phyloP scores from a whole-genome alignment of 2,888 invertebrate genomes.

The Rhamphomyia laevipes region DNA sequence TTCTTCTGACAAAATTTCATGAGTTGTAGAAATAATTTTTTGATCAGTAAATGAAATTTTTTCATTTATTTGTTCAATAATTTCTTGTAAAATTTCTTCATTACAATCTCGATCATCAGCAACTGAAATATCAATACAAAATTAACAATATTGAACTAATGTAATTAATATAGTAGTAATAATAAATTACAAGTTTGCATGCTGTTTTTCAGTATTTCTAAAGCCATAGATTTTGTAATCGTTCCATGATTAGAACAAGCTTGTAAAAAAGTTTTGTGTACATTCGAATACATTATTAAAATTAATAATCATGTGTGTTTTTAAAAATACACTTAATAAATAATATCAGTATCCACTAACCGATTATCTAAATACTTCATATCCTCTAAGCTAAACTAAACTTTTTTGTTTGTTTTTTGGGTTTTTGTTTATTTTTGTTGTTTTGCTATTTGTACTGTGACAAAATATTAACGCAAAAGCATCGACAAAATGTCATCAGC shows the following conservation, averaged over 20 bases:
- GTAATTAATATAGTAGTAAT: too few species aligned
- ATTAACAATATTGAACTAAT: slow-evolving; percentile 6
- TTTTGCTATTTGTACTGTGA: too few species aligned
- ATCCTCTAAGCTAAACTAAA: too few species aligned
- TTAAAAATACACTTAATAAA: too few species aligned
- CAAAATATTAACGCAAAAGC: too few species aligned
- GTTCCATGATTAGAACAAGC: slow-evolving; percentile 18
- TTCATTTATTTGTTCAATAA: slow-evolving; percentile 18
- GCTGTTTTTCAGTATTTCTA: slow-evolving; percentile 14
- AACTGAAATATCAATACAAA: slow-evolving; percentile 12
- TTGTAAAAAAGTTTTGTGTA: slow-evolving; percentile 20
- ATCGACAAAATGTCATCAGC: too few species aligned
- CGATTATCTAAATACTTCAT: too few species aligned
- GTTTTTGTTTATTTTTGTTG: too few species aligned
- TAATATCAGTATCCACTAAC: too few species aligned
- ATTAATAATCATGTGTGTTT: too few species aligned
- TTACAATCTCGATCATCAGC: slow-evolving; percentile 12
- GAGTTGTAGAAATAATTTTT: slow-evolving; percentile 19
- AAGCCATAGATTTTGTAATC: slow-evolving; percentile 10
- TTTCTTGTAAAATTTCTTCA: slow-evolving; percentile 9
- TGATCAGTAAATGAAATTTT: slow-evolving; percentile 19
- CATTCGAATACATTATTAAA: slow-evolving; percentile 10
- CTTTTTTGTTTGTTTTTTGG: too few species aligned
- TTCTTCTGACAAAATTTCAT: slow-evolving; percentile 19
- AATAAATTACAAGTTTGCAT: slow-evolving; percentile 20